A percentile compares a stretch with the other conserved stretches of the same genome.
Conservation (phyloP, 2,888 invertebrate genomes). For the Callimorpha dominula region DNA sequence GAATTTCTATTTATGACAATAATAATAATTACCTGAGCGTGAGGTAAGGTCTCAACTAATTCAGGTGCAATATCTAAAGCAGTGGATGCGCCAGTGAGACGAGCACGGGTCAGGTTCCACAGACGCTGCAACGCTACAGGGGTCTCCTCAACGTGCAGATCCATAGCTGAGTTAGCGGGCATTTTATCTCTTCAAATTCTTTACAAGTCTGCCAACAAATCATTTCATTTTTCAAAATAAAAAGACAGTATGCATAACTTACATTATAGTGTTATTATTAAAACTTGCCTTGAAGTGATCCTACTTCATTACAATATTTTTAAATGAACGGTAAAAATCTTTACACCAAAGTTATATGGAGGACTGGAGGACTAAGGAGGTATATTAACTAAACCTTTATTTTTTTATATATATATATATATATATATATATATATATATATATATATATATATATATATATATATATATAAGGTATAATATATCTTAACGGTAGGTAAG, state of each 20-base stretch:
- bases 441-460: too few relatives aligned
- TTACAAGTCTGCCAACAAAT: conserved; percentile 41
- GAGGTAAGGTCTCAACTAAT: conserved; percentile 76
- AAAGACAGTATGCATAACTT: neutral
- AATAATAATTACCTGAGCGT: conserved; percentile 73
- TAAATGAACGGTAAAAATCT: neutral
- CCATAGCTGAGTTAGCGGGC: conserved; percentile 84
- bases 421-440: too few relatives aligned
- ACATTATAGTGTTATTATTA: neutral
- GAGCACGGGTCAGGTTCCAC: conserved; percentile 83
- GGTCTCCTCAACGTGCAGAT: conserved; percentile 86
- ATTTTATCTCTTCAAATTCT: conserved; percentile 60
- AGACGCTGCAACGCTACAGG: conserved; percentile 82
- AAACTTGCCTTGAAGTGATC: neutral
- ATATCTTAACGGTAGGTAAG: too few relatives aligned
- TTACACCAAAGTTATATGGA: neutral
- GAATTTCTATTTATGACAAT: neutral
- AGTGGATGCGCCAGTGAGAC: conserved; percentile 80
- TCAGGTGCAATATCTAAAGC: conserved; percentile 75
- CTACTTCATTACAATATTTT: neutral
- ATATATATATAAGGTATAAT: too few relatives aligned
- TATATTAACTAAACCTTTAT: neutral
- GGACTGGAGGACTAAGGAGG: too few relatives aligned
- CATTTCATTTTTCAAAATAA: neutral
- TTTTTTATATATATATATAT: too few relatives aligned